Evolutionary conservation across 2,888 invertebrate genomes (phyloP), one percentile per base, ranked within the genome.

Genomic region (Pterostichus niger): DNA sequence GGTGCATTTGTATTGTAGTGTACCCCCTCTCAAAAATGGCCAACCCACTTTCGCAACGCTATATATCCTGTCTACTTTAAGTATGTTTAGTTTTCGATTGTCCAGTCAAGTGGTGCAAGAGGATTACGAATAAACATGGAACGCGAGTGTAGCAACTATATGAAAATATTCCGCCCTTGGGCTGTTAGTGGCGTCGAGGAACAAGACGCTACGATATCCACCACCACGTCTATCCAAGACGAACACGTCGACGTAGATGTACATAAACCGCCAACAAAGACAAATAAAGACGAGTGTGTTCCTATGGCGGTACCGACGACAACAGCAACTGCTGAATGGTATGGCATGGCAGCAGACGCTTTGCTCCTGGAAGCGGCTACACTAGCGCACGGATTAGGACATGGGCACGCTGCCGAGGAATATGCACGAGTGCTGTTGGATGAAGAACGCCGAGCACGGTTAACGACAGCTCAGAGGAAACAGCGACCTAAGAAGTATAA

Each of bases 401-500:
- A 89, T 68, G 89, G 89, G 11, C 89, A 93, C 86, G 92, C 94
- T 0, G 92, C 94, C 91, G 94, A 95, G 85, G 95, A 95, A 87
- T 95, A 94, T 87, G 93, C 93, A 0, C 92, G 95, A 84, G 93
- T 95, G 73, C 40, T 84, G 9, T 88, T 95, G 71, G 93, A 93
- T 49, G 94, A 95, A 89, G 95, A 95, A 86, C 94, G 94, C 84
- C 94, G 94, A 87, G 91, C 93, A 0, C 94, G 94, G 87, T 89
- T 94, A 0, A 86, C 94, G 3, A 94, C 93, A 86, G 91, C 94
- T 0, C 75, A 68, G 10, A 92, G 94, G 85, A 96, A 97, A 87
- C 94, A 96, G 86, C 92, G 97, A 0, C 97, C 98, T 0, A 97
- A 97, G 90, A 97, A 97, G 88, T 98, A 98, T 90, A 94, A 96